Evolutionary conservation across 2,113 vertebrate genomes (phyloP).

Genomic region (Helogale parvula): DNA sequence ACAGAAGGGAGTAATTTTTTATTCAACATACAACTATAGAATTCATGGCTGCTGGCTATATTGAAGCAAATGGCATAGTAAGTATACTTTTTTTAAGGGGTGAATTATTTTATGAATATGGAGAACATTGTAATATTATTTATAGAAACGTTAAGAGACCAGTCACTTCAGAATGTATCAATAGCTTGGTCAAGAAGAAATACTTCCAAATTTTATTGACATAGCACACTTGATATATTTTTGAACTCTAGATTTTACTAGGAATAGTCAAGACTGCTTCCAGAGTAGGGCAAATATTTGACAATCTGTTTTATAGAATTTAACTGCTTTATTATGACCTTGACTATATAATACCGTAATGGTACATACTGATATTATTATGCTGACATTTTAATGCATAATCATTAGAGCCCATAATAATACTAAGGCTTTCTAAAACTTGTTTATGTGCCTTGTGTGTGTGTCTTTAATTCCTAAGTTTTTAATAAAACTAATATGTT

Average conservation of each 20-base stretch:
- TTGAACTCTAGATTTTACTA: background rate
- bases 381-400: background rate
- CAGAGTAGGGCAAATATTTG: background rate
- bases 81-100: background rate
- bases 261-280: background rate
- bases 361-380: background rate
- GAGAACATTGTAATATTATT: background rate
- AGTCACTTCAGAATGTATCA: background rate
- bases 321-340: background rate
- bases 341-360: background rate
- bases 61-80: background rate
- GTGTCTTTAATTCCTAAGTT: background rate
- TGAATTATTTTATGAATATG: background rate
- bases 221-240: background rate
- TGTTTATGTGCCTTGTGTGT: background rate
- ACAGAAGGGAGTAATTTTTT: background rate
- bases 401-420: background rate
- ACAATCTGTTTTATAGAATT: background rate
- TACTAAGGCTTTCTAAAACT: background rate
- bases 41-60: background rate
- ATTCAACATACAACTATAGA: background rate
- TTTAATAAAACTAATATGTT: background rate
- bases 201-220: background rate
- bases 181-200: background rate
- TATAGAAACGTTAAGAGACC: background rate